Conservation (phyloP, 2,113 vertebrate species). For the Cathartes aura region DNA sequence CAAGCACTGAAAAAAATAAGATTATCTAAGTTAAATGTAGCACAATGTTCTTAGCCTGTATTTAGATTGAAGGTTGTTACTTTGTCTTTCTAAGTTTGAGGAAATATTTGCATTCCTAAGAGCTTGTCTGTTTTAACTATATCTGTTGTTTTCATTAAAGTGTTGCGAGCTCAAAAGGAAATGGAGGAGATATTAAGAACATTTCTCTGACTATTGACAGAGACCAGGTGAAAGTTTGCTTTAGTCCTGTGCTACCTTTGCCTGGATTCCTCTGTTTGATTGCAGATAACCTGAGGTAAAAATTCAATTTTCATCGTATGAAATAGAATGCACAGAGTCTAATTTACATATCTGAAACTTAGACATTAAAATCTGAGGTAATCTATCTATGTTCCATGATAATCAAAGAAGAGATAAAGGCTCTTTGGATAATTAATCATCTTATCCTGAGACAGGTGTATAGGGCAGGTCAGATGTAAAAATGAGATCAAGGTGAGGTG, state of each 20-base stretch:
- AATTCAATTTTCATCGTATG: neutral
- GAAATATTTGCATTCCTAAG: neutral
- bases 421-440: neutral
- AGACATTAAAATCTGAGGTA: neutral
- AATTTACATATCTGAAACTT: neutral
- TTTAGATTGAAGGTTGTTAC: neutral
- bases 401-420: neutral
- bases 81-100: neutral
- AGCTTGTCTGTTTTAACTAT: neutral
- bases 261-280: neutral
- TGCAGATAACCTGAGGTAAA: neutral
- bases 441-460: neutral
- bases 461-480: neutral
- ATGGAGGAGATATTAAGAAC: neutral
- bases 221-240: neutral
- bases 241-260: neutral
- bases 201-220: neutral
- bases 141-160: neutral
- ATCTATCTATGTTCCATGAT: neutral
- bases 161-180: neutral
- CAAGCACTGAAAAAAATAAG: neutral
- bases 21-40: neutral
- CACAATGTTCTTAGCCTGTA: neutral
- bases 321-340: neutral
- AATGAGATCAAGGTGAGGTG: neutral